Base-by-base conservation (phyloP, 2,888 invertebrate genomes). In the Cheilosia grossa region DNA sequence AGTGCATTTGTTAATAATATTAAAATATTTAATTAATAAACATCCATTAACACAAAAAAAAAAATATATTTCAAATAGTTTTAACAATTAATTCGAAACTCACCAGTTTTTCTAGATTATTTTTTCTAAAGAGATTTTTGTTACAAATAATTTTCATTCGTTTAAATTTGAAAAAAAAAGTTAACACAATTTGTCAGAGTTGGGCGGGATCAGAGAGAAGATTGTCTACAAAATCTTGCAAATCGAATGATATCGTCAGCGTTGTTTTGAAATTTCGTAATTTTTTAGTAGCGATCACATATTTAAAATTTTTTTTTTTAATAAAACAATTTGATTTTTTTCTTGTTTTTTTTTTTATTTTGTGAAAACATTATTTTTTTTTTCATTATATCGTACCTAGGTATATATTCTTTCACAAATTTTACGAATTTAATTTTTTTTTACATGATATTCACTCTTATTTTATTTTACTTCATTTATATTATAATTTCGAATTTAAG, bases 281-380 rank as follows among this genome's bases (percentile, higher is more conserved):
- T 72, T 81, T 83, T 85, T 85, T 85, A 85, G 85, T 85, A 85
- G 85, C 85, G 85, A 85, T 85, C 67, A 85, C 85, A 85, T 33
- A 53, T 42, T 27, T 10, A 15, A 19, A n/a, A n/a, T 44, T 7
- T 33, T 63, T 7, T 63, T 44, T 58, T 54, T 61, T 54, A 79
- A 74, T 82, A 61, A 83, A 87, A 87, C 86, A 51, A 63, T 56
- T 27, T 13, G 54, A 21, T 54, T 61, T 59, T 21, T n/a, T 70
- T 70, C 54, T 77, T 75, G 66, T 56, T 74, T 79, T 63, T 69
- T 30, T 61, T 80, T 73, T 80, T 72, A 64, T 82, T 87, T 87
- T 87, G 83, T 87, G 87, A 87, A 87, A 87, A 87, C 87, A 82
- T 79, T 80, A 42, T 86, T 81, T 75, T 81, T 37, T 37, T 37